These are phyloP conservation scores for Nicator chloris DNA, from an alignment of 2,113 vertebrate genomes.

Conservation along the genomic window DNA sequence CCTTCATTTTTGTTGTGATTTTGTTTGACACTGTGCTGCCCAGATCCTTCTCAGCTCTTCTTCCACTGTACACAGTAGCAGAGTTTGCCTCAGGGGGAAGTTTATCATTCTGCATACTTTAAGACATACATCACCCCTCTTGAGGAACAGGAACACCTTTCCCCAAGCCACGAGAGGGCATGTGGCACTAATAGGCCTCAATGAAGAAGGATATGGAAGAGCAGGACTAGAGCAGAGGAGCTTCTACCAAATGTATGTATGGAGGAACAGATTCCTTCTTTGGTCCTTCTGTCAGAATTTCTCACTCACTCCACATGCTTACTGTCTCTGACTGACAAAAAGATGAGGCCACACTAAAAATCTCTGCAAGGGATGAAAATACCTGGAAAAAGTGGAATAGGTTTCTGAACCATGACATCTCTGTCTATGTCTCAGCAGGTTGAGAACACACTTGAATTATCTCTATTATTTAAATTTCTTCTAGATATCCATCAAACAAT, in stretches of 20 bases:
- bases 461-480: not conserved
- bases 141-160: not conserved
- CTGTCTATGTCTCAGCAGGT: not conserved
- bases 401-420: not conserved
- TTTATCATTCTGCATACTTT: not conserved
- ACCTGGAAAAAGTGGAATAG: not conserved
- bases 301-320: not conserved
- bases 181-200: not conserved
- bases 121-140: not conserved
- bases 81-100: not conserved
- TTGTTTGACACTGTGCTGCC: not conserved
- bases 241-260: not conserved
- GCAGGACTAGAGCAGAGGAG: not conserved
- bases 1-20: not conserved
- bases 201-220: not conserved
- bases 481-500: not conserved
- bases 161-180: not conserved
- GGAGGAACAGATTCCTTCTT: not conserved
- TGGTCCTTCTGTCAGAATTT: not conserved
- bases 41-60: not conserved
- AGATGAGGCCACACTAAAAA: not conserved
- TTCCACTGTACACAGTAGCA: not conserved
- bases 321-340: not conserved
- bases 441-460: not conserved
- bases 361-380: not conserved